phyloP scores from a whole-genome alignment of 1,140 invertebrate species.

The Sinella curviseta region DNA sequence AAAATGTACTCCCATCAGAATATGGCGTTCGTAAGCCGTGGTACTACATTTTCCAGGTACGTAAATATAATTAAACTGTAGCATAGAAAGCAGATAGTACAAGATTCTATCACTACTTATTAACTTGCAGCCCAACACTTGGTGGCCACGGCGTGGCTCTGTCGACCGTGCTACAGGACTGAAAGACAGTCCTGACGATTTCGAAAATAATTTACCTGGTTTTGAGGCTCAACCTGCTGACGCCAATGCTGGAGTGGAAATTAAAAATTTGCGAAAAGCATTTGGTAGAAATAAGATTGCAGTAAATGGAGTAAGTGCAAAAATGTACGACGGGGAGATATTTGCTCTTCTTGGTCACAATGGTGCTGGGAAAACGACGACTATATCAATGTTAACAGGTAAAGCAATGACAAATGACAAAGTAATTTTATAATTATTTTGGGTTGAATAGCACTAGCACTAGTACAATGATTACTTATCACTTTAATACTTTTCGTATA shows the following conservation, averaged over 20 bases:
- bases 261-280: conserved; percentile 35
- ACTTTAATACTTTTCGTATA: background rate
- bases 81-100: background rate
- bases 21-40: conserved; percentile 70
- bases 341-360: conserved; percentile 62
- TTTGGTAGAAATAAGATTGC: conserved; percentile 54
- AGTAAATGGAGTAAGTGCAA: conserved; percentile 59
- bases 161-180: background rate
- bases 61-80: conserved; percentile 28
- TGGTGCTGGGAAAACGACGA: conserved; percentile 61
- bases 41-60: conserved; percentile 70
- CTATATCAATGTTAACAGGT: conserved; percentile 51
- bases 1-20: conserved; percentile 70
- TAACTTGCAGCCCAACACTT: background rate
- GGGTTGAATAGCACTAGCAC: background rate
- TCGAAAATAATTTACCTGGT: background rate
- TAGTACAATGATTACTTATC: background rate
- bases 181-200: background rate
- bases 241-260: conserved; percentile 26
- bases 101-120: background rate
- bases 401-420: conserved; percentile 10
- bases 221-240: conserved; percentile 39
- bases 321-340: conserved; percentile 63
- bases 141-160: background rate
- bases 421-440: background rate